Conservation (phyloP, 1,140 invertebrate genomes). For the Centruroides vittatus region DNA sequence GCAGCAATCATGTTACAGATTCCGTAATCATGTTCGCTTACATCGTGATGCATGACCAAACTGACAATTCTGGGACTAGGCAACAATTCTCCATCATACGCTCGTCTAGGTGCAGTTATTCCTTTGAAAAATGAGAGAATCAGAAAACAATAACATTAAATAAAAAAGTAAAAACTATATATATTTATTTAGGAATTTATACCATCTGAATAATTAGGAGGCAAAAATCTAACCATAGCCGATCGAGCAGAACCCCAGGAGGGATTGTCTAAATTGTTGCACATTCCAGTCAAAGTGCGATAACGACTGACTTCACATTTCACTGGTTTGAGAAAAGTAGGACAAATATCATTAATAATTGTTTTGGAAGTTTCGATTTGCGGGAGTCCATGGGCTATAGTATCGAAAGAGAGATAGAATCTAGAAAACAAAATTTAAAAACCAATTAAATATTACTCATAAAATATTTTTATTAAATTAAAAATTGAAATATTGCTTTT, state of each 20-base stretch:
- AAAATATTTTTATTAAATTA: too few relatives aligned
- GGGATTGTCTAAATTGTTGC: constrained; percentile 18
- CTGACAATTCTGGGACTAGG: constrained; percentile 18
- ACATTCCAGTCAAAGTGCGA: constrained; percentile 15
- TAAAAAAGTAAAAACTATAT: too few relatives aligned
- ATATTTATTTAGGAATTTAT: constrained; percentile 1
- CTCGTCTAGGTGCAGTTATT: constrained; percentile 3
- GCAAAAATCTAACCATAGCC: constrained; percentile 39
- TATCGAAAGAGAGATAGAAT: constrained; percentile 69
- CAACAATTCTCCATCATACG: constrained; percentile 16
- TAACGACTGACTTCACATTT: constrained; percentile 15
- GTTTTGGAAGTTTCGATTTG: constrained; percentile 79
- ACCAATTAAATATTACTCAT: too few relatives aligned
- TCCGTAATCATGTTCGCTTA: constrained; percentile 18
- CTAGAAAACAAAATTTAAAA: not conserved
- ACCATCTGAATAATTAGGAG: constrained; percentile 32
- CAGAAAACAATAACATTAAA: too few relatives aligned
- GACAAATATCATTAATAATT: constrained; percentile 67
- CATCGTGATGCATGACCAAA: constrained; percentile 20
- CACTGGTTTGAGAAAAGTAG: constrained; percentile 52
- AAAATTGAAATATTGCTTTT: too few relatives aligned
- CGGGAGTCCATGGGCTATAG: constrained; percentile 71
- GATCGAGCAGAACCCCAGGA: constrained; percentile 34
- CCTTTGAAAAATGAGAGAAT: too few relatives aligned
- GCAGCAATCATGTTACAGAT: constrained; percentile 19